Percentiles rank a stretch among this genome's conserved stretches.
phyloP scores from a whole-genome alignment of 30 jellyfish, hydroid and myxozoan species.

The Euphysa ruthae region DNA sequence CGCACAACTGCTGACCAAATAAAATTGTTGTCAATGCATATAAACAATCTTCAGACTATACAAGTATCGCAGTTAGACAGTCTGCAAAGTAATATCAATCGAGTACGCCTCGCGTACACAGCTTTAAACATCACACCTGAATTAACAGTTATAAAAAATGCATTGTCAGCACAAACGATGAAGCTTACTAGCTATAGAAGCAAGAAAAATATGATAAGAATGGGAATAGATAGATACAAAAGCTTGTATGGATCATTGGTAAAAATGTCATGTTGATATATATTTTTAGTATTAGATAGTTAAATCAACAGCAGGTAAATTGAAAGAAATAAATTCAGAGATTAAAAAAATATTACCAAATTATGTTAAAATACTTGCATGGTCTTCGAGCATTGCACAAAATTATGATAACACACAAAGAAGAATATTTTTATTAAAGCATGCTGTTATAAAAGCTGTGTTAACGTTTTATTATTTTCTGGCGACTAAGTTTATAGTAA shows the following conservation, averaged over 20 bases:
- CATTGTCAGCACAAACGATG: not conserved
- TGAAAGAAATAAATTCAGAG: too few species aligned
- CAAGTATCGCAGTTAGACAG: conserved; percentile 1
- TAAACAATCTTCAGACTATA: conserved; percentile 16
- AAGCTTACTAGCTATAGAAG: not conserved
- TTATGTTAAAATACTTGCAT: too few species aligned
- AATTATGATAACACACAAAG: too few species aligned
- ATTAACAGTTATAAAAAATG: conserved; percentile 3
- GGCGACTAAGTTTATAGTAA: too few species aligned
- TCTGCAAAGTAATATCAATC: conserved; percentile 3
- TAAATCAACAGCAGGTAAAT: too few species aligned
- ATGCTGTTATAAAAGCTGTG: too few species aligned
- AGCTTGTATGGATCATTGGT: not conserved
- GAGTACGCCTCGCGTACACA: conserved; percentile 7
- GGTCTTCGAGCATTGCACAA: too few species aligned
- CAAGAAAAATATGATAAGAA: not conserved
- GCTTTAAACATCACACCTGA: not conserved
- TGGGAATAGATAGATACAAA: not conserved
- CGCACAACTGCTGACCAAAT: conserved; percentile 12
- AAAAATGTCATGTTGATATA: not conserved
- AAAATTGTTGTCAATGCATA: not conserved
- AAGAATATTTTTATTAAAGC: too few species aligned
- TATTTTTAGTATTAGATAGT: too few species aligned
- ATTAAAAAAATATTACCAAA: too few species aligned
- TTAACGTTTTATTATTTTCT: too few species aligned